Evolutionary conservation across 1,140 invertebrate genomes (phyloP).

Genomic region (Metopolophium dirhodum): DNA sequence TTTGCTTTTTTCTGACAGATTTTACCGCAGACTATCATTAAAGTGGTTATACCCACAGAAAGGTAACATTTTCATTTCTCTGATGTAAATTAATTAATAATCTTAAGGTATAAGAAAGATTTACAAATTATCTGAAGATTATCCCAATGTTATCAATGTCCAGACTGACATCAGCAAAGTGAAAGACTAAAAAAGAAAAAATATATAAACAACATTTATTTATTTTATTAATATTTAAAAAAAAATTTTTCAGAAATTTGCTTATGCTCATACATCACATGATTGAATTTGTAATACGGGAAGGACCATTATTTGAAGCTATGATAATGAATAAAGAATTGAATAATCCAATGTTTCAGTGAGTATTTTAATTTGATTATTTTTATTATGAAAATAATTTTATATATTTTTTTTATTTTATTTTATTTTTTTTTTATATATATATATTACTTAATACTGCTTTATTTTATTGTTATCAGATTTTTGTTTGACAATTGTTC

Average conservation of each 20-base stretch:
- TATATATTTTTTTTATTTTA: too few species aligned
- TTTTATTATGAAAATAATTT: neutral
- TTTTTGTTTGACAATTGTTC: slow-evolving; percentile 99
- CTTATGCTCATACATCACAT: slow-evolving; percentile 97
- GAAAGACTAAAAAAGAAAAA: slow-evolving; percentile 1
- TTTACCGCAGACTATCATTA: slow-evolving; percentile 89
- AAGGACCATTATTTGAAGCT: slow-evolving; percentile 99
- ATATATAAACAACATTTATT: neutral
- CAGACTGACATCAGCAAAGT: neutral
- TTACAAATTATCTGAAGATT: neutral
- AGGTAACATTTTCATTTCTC: slow-evolving; percentile 68
- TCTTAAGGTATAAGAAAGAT: slow-evolving; percentile 19
- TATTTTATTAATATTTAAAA: slow-evolving; percentile 56
- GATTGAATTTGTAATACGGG: slow-evolving; percentile 98
- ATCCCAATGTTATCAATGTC: neutral
- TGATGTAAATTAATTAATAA: slow-evolving; percentile 38
- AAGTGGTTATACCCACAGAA: slow-evolving; percentile 98
- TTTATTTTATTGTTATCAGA: slow-evolving; percentile 65
- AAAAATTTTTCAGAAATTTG: slow-evolving; percentile 71
- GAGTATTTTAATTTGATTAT: slow-evolving; percentile 57
- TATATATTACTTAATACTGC: too few species aligned
- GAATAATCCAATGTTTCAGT: slow-evolving; percentile 95
- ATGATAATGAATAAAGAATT: slow-evolving; percentile 99
- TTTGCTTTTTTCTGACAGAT: slow-evolving; percentile 68
- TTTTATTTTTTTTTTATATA: too few species aligned